Conservation (phyloP, 2,888 invertebrate genomes). For the Lomographa bimaculata region DNA sequence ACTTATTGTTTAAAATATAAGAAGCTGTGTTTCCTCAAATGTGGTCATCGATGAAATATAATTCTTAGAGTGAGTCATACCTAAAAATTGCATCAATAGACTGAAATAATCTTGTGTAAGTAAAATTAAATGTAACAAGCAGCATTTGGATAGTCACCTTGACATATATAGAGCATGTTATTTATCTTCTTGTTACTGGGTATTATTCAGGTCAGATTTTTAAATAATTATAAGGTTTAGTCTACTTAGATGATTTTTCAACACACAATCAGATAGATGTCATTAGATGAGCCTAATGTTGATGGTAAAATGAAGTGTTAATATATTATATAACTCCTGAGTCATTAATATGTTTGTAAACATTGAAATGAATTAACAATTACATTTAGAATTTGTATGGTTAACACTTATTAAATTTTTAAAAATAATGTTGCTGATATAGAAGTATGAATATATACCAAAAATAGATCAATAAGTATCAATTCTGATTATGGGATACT, state of each 20-base stretch:
- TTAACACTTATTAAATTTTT: too few relatives aligned
- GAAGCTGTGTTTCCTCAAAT: not conserved
- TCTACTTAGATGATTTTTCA: too few relatives aligned
- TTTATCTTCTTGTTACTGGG: slow-evolving; percentile 10
- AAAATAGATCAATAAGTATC: slow-evolving; percentile 10
- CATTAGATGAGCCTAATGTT: too few relatives aligned
- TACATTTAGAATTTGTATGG: too few relatives aligned
- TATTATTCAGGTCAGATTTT: too few relatives aligned
- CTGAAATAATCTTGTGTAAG: not conserved
- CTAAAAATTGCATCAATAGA: slow-evolving; percentile 20
- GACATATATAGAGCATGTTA: slow-evolving; percentile 45
- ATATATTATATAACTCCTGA: slow-evolving; percentile 1
- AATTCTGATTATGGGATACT: slow-evolving; percentile 16
- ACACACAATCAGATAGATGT: too few relatives aligned
- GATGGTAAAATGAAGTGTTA: too few relatives aligned
- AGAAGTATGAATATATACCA: not conserved
- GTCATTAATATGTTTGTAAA: not conserved
- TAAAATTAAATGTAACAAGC: slow-evolving; percentile 4
- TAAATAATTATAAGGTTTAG: too few relatives aligned
- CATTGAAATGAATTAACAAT: too few relatives aligned
- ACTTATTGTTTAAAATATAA: too few relatives aligned
- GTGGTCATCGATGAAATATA: not conserved
- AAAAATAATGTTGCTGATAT: too few relatives aligned
- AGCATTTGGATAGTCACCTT: slow-evolving; percentile 44
- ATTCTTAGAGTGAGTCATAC: slow-evolving; percentile 11